Evolutionary conservation across 2,797 vertebrate genomes (phyloP).

Genomic region (Pseudochirops corinnae): DNA sequence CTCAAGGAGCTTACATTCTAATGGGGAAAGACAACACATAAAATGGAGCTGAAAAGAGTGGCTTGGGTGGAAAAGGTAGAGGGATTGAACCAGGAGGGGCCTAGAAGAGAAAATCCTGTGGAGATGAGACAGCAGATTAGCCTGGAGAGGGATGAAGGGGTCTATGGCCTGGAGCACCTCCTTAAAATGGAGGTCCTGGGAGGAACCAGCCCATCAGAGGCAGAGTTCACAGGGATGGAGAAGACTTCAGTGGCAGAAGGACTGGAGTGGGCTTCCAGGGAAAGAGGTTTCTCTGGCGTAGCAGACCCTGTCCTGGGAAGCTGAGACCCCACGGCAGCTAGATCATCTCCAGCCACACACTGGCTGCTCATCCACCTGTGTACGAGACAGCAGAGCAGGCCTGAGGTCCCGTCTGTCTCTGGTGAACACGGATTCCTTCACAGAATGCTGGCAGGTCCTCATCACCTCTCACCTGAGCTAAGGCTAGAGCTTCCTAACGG

Average conservation of each 20-base stretch:
- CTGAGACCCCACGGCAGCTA: neutral
- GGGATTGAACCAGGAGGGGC: neutral
- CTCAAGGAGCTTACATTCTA: neutral
- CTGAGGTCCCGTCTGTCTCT: neutral
- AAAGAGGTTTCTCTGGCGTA: neutral
- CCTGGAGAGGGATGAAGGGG: neutral
- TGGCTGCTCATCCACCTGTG: too few species aligned
- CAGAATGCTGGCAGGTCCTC: neutral
- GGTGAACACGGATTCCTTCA: neutral
- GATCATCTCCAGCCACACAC: too few species aligned
- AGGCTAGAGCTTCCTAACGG: neutral
- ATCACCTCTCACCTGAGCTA: neutral
- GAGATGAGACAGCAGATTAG: neutral
- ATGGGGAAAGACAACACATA: neutral
- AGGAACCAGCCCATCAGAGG: neutral
- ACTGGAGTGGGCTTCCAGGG: neutral
- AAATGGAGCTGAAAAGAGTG: neutral
- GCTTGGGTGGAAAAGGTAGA: neutral
- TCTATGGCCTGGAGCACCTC: neutral
- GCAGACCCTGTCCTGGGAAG: neutral
- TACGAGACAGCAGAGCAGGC: neutral
- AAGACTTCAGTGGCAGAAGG: neutral
- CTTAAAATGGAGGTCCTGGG: neutral
- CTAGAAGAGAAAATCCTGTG: neutral
- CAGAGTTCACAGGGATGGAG: neutral